phyloP scores from a whole-genome alignment of 2,888 invertebrate genomes.

The Fragum fragum region DNA sequence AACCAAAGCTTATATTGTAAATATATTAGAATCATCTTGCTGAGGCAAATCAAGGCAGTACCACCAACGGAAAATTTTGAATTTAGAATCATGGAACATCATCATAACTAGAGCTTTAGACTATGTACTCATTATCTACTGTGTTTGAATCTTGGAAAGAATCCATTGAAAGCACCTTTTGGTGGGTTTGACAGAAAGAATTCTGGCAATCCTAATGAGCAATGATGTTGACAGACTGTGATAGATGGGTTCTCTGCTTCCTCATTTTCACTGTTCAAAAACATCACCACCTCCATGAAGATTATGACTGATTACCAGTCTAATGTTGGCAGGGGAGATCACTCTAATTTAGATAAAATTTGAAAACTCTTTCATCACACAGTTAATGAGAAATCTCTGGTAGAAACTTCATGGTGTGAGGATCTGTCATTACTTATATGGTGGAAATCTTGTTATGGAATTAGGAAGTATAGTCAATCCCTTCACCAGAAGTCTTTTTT shows the following conservation, averaged over 20 bases:
- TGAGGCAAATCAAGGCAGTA: no score
- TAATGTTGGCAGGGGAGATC: constrained; percentile 50
- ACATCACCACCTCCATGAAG: constrained; percentile 16
- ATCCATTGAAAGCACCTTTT: constrained; percentile 10
- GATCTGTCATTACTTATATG: constrained; percentile 22
- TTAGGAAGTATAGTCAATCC: no score
- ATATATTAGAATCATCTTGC: background rate
- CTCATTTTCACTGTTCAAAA: constrained; percentile 1
- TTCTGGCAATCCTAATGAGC: constrained; percentile 30
- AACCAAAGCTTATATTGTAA: background rate
- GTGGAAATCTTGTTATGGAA: background rate
- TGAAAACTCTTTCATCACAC: constrained; percentile 56
- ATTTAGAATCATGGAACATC: no score
- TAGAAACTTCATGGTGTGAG: background rate
- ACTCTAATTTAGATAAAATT: constrained; percentile 65
- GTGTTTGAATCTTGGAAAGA: background rate
- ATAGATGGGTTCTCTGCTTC: constrained; percentile 35
- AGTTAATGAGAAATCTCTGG: constrained; percentile 47
- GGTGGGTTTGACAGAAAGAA: constrained; percentile 19
- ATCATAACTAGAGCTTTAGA: no score
- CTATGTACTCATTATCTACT: no score
- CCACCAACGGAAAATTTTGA: no score
- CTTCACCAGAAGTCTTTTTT: no score
- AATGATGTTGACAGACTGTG: constrained; percentile 33
- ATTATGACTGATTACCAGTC: constrained; percentile 41